Evolutionary conservation across 2,113 vertebrate species (phyloP), one percentile per base, ranked within the genome.

Genomic region (Perca fluviatilis): DNA sequence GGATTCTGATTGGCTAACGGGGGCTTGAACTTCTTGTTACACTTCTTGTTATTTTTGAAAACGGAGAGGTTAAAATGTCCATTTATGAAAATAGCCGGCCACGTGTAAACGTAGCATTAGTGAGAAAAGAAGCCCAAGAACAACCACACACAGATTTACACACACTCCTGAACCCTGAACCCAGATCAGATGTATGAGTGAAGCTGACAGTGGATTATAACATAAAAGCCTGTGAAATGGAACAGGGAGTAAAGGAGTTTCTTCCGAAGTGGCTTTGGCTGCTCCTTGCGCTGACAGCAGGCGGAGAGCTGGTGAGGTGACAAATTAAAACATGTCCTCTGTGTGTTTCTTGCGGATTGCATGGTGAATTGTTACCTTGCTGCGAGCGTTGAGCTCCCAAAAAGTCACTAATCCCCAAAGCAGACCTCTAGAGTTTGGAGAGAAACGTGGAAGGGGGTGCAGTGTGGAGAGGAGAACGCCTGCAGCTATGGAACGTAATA

Each of bases 281-380:
- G 70, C 53, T 79, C 54, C 58, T 12, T 33, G 50, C 12, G 6
- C 62, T 79, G 64, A 74, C 12, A 6, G 60, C 60, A 7, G 68
- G 66, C 40, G 14, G 33, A 43, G 72, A 80, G 65, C 72, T 33
- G 83, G 30, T 75, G 79, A 84, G 51, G 64, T 83, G 83, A 80
- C 78, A 92, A 88, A 90, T 85, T 79, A 83, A 84, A 89, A 86
- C 85, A 81, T 76, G 73, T 77, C 79, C 83, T 80, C 49, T 80
- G 80, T 84, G 80, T 78, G 80, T 88, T 84, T 71, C 54, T 10
- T 2, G 18, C 2, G 23, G 47, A 76, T 75, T 81, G 77, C 77
- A 71, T 57, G 77, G 68, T 77, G 86, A 83, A 86, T 79, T 76
- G 65, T 69, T 62, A 64, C 73, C 70, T 73, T 47, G 73, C 72